Evolutionary conservation across 2,797 vertebrate species (phyloP).

Genomic region (Enteromius argenteus): DNA sequence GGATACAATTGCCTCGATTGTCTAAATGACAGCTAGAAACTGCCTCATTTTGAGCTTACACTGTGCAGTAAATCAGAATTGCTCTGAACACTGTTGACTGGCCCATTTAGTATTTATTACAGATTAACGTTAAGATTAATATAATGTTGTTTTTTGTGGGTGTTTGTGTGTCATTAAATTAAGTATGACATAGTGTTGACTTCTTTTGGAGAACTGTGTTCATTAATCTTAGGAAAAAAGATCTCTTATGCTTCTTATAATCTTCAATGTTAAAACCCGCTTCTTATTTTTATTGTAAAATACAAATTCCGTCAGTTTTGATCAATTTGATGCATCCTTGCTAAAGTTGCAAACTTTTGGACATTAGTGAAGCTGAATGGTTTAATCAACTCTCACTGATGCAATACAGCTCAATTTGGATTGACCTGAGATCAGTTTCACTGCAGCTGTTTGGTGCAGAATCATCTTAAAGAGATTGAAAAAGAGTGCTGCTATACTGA

Average conservation of each 20-base stretch:
- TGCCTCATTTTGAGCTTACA: constrained; percentile 20
- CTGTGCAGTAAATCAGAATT: constrained; percentile 27
- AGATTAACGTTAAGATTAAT: neutral
- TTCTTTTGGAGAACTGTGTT: neutral
- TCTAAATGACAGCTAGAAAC: constrained; percentile 30
- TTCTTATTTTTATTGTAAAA: neutral
- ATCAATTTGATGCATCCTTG: neutral
- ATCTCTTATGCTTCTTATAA: neutral
- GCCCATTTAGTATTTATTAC: constrained; percentile 1
- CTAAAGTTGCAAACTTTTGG: neutral
- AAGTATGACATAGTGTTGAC: neutral
- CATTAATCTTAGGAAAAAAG: neutral
- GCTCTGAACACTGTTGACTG: neutral
- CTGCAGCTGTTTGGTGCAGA: neutral
- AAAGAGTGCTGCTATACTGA: neutral
- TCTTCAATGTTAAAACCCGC: too few species aligned
- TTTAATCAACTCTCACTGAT: neutral
- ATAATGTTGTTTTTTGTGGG: neutral
- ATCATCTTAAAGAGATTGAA: neutral
- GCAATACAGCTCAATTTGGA: neutral
- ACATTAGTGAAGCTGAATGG: too few species aligned
- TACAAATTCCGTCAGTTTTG: neutral
- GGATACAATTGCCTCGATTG: constrained; percentile 43
- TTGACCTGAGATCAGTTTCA: neutral
- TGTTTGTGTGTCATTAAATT: neutral